Evolutionary conservation across 1,140 invertebrate species (phyloP).

Genomic region (Drosophila parabipectinata): DNA sequence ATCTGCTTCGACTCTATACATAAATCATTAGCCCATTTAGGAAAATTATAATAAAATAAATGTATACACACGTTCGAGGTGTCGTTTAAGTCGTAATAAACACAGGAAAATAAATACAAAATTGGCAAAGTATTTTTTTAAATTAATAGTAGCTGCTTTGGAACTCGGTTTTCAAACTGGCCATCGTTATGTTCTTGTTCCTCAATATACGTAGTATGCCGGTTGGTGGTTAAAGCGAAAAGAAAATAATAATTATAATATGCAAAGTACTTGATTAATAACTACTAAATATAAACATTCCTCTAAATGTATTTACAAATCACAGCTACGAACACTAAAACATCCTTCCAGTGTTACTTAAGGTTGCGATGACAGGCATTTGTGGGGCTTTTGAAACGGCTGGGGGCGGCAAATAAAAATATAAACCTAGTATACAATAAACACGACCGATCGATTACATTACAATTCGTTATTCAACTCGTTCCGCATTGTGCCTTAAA

Average conservation of each 20-base stretch:
- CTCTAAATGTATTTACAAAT: slow-evolving; percentile 78
- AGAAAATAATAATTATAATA: slow-evolving; percentile 60
- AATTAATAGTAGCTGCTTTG: slow-evolving; percentile 61
- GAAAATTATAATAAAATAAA: slow-evolving; percentile 30
- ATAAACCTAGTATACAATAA: slow-evolving; percentile 23
- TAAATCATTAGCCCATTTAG: slow-evolving; percentile 11
- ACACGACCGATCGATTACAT: slow-evolving; percentile 16
- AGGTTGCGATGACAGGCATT: slow-evolving; percentile 50
- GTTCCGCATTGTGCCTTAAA: slow-evolving; percentile 43
- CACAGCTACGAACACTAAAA: slow-evolving; percentile 79
- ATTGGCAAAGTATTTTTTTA: slow-evolving; percentile 63
- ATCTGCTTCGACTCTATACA: slow-evolving; percentile 41
- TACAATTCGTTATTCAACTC: slow-evolving; percentile 24
- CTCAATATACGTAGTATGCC: slow-evolving; percentile 2
- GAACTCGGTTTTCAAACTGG: slow-evolving; percentile 55
- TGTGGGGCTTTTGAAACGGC: slow-evolving; percentile 15
- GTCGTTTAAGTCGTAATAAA: slow-evolving; percentile 52
- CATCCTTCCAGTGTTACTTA: slow-evolving; percentile 63
- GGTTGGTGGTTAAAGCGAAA: slow-evolving; percentile 4
- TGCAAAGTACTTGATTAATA: slow-evolving; percentile 62
- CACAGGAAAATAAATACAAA: slow-evolving; percentile 74
- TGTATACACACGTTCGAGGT: slow-evolving; percentile 26
- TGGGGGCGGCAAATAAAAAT: slow-evolving; percentile 26
- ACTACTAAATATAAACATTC: slow-evolving; percentile 79
- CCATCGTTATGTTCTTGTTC: slow-evolving; percentile 33